Evolutionary conservation across 2,113 vertebrate species (phyloP), one percentile per base, ranked within the genome.

Genomic region (Aldabrachelys gigantea): DNA sequence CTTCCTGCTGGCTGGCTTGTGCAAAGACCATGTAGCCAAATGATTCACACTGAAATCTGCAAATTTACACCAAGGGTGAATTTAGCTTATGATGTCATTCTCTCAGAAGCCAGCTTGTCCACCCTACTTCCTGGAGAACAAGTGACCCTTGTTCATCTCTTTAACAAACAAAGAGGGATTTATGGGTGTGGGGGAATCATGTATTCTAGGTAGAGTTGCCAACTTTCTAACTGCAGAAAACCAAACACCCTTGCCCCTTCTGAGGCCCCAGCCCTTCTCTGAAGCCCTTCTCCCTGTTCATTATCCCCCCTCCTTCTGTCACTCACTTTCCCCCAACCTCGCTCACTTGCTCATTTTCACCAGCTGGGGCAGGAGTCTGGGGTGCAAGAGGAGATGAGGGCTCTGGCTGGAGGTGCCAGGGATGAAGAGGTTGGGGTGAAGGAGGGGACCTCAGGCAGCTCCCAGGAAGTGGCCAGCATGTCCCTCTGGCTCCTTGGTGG

Each of bases 321-420:
- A 9, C 25, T 62, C 53, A 2, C 10, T 10, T 6, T 41, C 2
- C 2, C 4, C 49, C 31, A 12, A 11, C 56, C 56, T 59, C 5
- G 10, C 25, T 59, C 10, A 59, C 11, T 59, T 25, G 25, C 56
- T 57, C 10, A 57, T 3, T 57, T 27, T 59, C 57, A 81, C 52
- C 2, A 0, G 14, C 65, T 41, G 24, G 5, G 8, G 19, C 11
- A 53, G 56, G 38, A 24, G 0, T 19, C 27, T 13, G 56, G 14
- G 0, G 44, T 9, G n/a, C 2, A 19, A 79, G 72, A 52, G 4
- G n/a, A 3, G 24, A 38, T 47, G 62, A 7, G 27, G 57, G 57
- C 25, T 59, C 25, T 22, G 27, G 57, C 52, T 53, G 5, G n/a
- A 1, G 24, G 52, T 47, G 57, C 25, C 11, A 29, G 25, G 57